Evolutionary conservation across 2,888 invertebrate species (phyloP).

Genomic region (Ormyrus thymus): DNA sequence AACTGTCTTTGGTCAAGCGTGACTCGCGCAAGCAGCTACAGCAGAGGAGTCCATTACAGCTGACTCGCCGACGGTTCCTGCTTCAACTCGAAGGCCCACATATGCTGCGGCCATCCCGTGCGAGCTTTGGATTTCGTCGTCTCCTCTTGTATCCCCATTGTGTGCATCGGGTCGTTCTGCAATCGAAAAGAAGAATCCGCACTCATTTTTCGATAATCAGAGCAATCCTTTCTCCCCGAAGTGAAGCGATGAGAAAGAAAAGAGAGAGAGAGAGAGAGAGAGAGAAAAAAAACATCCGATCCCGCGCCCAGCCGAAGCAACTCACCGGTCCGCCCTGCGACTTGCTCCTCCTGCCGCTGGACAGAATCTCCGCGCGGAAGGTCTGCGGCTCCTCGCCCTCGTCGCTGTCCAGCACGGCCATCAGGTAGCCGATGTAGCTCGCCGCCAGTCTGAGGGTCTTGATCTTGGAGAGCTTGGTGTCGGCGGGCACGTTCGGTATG

Average conservation of each 20-base stretch:
- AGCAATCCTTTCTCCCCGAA: no score
- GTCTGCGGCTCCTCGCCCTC: constrained; percentile 86
- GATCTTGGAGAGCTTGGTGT: constrained; percentile 96
- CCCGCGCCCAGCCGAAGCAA: no score
- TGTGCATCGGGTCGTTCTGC: constrained; percentile 69
- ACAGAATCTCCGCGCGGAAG: constrained; percentile 89
- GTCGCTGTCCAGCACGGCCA: constrained; percentile 91
- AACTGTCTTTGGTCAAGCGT: no score
- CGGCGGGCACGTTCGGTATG: constrained; percentile 96
- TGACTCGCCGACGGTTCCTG: constrained; percentile 77
- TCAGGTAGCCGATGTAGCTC: constrained; percentile 93
- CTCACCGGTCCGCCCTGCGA: constrained; percentile 65
- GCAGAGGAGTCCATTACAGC: constrained; percentile 58
- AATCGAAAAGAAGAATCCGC: constrained; percentile 55
- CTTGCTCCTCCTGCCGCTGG: constrained; percentile 69
- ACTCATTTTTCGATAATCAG: no score
- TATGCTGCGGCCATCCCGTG: constrained; percentile 98
- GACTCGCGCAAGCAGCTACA: no score
- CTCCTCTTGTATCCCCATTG: constrained; percentile 63
- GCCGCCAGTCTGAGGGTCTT: constrained; percentile 95
- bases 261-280: not conserved
- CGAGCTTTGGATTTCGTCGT: constrained; percentile 84
- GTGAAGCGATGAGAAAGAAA: no score
- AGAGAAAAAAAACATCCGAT: constrained; percentile 11
- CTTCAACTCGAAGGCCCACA: constrained; percentile 93